A percentile compares a stretch with the other conserved stretches of the same genome.
phyloP scores from a whole-genome alignment of 2,888 invertebrate species.

The Gymnocheta viridis region DNA sequence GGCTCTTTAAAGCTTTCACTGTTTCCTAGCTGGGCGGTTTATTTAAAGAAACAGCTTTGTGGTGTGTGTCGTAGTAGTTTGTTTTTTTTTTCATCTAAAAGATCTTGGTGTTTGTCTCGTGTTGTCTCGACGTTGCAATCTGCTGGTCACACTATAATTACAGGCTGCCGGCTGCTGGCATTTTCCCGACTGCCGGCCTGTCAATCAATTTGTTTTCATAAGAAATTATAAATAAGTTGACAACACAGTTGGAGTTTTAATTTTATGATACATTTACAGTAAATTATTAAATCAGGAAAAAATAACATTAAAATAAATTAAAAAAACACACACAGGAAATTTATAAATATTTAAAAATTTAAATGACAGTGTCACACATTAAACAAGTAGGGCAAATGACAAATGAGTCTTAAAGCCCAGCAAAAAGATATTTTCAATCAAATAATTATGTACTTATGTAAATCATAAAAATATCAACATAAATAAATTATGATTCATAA shows the following conservation, averaged over 20 bases:
- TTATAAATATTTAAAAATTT: slow-evolving; percentile 25
- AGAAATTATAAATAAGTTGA: slow-evolving; percentile 60
- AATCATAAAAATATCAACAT: background rate
- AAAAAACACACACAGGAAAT: slow-evolving; percentile 33
- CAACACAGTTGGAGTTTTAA: slow-evolving; percentile 62
- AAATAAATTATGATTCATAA: no score
- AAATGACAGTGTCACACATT: slow-evolving; percentile 47
- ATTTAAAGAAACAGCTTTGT: background rate
- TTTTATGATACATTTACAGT: slow-evolving; percentile 51
- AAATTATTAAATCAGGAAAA: slow-evolving; percentile 47
- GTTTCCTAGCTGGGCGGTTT: background rate
- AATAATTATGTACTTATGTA: no score
- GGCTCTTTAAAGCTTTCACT: background rate
- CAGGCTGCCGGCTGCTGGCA: slow-evolving; percentile 40
- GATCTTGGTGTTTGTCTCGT: background rate
- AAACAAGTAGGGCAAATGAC: slow-evolving; percentile 9
- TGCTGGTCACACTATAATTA: slow-evolving; percentile 43
- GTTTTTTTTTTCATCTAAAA: slow-evolving; percentile 7
- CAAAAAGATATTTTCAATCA: background rate
- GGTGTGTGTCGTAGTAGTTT: slow-evolving; percentile 2
- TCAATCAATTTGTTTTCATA: slow-evolving; percentile 66
- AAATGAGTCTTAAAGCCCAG: background rate
- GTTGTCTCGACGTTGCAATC: slow-evolving; percentile 22
- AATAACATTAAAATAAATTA: slow-evolving; percentile 42
- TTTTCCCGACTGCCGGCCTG: slow-evolving; percentile 39